These are phyloP conservation scores for Cromileptes altivelis DNA, from an alignment of 2,113 vertebrate genomes.

Conservation along the genomic window DNA sequence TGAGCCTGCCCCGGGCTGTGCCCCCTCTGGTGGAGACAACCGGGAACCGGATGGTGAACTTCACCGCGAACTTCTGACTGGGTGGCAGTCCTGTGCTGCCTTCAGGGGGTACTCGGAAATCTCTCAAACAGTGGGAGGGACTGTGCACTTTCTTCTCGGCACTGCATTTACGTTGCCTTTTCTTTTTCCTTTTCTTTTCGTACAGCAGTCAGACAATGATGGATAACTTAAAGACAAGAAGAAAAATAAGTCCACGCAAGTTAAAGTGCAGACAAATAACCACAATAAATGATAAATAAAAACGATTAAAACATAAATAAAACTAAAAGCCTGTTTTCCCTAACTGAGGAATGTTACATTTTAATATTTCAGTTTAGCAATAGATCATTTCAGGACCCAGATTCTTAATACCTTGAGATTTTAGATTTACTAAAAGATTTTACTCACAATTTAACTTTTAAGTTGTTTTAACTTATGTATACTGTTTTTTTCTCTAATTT, in stretches of 20 bases:
- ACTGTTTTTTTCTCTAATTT: background rate
- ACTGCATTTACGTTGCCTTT: background rate
- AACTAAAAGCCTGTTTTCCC: background rate
- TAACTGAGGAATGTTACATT: no score
- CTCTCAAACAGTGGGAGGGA: background rate
- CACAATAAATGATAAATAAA: background rate
- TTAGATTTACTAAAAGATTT: background rate
- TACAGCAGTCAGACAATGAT: background rate
- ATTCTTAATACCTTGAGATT: background rate
- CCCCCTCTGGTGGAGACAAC: constrained; percentile 74
- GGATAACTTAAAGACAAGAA: background rate
- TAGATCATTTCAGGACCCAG: background rate
- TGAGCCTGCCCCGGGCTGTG: constrained; percentile 53
- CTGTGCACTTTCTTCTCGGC: background rate
- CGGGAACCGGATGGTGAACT: constrained; percentile 14
- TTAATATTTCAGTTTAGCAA: background rate
- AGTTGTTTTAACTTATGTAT: background rate
- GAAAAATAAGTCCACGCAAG: background rate
- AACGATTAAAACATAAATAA: background rate
- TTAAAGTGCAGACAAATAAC: background rate
- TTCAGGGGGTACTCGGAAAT: constrained; percentile 54
- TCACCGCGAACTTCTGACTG: constrained; percentile 33
- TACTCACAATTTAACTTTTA: background rate
- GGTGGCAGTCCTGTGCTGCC: constrained; percentile 49
- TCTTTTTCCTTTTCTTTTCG: background rate